Conservation (phyloP, 2,113 vertebrate species). For the Sebastes schlegelii region DNA sequence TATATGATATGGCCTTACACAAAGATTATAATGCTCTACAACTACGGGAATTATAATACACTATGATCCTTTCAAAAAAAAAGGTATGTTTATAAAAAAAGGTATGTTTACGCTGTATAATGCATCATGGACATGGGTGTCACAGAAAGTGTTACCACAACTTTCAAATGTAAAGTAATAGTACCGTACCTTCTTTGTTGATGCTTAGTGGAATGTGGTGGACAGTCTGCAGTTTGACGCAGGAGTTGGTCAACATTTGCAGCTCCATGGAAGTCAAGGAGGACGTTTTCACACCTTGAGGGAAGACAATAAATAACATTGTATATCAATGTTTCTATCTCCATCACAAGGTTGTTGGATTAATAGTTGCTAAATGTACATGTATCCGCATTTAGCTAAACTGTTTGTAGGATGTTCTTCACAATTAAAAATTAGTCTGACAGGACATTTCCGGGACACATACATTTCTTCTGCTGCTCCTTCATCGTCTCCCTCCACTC, state of each 20-base stretch:
- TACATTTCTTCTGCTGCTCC: slow-evolving; percentile 99
- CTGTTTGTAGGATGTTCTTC: neutral
- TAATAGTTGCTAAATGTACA: neutral
- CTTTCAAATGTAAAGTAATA: neutral
- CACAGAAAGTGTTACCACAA: neutral
- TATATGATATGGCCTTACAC: neutral
- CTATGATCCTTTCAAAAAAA: too few species aligned
- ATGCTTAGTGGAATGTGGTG: slow-evolving; percentile 95
- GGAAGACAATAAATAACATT: neutral
- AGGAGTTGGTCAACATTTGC: slow-evolving; percentile 97
- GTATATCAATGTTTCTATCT: neutral
- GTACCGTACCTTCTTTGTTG: slow-evolving; percentile 92
- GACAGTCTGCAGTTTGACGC: slow-evolving; percentile 97
- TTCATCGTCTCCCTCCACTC: slow-evolving; percentile 96
- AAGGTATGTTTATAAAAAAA: too few species aligned
- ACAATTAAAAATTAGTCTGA: neutral
- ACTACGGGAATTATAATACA: neutral
- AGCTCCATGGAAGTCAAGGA: slow-evolving; percentile 94
- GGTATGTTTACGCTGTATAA: neutral
- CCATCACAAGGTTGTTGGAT: neutral
- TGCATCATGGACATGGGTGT: neutral
- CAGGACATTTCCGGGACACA: slow-evolving; percentile 62
- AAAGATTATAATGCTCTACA: neutral
- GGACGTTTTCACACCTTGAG: slow-evolving; percentile 92
- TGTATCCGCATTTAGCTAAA: neutral